Evolutionary conservation across 2,888 invertebrate species (phyloP), one percentile per base, ranked within the genome.

Genomic region (Rhagophthalmus giganteus): DNA sequence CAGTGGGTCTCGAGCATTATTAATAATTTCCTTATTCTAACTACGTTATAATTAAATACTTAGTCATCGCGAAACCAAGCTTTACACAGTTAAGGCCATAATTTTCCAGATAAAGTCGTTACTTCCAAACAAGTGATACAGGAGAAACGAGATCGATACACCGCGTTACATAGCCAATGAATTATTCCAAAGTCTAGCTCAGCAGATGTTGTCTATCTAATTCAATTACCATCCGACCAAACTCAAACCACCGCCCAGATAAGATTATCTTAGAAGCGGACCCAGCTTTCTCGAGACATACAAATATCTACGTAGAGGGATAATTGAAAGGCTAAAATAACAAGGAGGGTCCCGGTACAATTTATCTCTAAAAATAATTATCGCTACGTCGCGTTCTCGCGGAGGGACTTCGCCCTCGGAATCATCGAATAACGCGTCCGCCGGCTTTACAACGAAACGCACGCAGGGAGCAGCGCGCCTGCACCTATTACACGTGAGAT

Each of bases 151-250:
- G 37, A 45, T 45, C 45, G 37, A 45, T 45, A 45, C 35, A 31
- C 35, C 37, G 35, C 14, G 33, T 41, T 41, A 48, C 40, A 48
- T 48, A 30, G 33, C 33, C 41, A 48, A 48, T 48, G 41, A 48
- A 48, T 48, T 38, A 48, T 48, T 48, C 34, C 34, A 15, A 48
- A 41, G 26, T 34, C 40, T 39, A 48, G 40, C 48, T 48, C 40
- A 40, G 40, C 40, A 47, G 39, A 38, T 47, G 47, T 47, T 47
- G 47, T 47, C 35, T 48, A 33, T 48, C 48, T 48, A 48, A 48
- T 48, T 48, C 48, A 48, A 48, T 48, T 48, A 48, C 48, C 48
- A 48, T 41, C 41, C 40, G 33, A 48, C 48, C 48, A 48, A 39
- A 38, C 31, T 47, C 38, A 16, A 47, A 47, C 47, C 47, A 47